phyloP scores from a whole-genome alignment of 2,888 invertebrate species.

The Diachrysia chrysitis region DNA sequence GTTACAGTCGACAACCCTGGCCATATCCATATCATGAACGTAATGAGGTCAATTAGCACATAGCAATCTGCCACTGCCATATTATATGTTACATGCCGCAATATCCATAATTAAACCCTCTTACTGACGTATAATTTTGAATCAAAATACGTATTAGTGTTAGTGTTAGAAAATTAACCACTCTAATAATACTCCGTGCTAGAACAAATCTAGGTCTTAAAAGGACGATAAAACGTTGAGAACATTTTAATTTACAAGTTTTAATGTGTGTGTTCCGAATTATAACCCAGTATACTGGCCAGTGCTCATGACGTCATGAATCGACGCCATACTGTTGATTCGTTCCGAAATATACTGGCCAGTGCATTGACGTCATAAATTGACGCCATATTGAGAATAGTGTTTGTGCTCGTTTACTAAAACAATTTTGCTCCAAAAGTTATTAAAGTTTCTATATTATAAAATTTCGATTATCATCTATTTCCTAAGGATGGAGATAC shows the following conservation, averaged over 20 bases:
- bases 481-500: no score
- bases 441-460: no score
- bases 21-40: constrained; percentile 89
- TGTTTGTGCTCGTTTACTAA: no score
- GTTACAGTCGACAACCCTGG: constrained; percentile 90
- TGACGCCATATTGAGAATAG: no score
- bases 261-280: no score
- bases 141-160: neutral
- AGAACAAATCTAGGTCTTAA: neutral
- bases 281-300: no score
- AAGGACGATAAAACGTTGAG: neutral
- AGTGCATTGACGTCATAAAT: no score
- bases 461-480: no score
- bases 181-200: neutral
- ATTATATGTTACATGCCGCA: constrained; percentile 41
- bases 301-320: no score
- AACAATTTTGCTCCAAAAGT: no score
- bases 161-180: neutral
- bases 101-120: constrained; percentile 27
- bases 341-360: no score
- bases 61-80: constrained; percentile 65
- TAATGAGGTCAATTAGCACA: constrained; percentile 69
- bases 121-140: constrained; percentile 4
- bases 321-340: no score
- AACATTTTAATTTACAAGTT: neutral